A percentile compares a stretch with the other conserved stretches of the same genome.
Conservation (phyloP, 1,140 invertebrate species). For the Chironomus tepperi region DNA sequence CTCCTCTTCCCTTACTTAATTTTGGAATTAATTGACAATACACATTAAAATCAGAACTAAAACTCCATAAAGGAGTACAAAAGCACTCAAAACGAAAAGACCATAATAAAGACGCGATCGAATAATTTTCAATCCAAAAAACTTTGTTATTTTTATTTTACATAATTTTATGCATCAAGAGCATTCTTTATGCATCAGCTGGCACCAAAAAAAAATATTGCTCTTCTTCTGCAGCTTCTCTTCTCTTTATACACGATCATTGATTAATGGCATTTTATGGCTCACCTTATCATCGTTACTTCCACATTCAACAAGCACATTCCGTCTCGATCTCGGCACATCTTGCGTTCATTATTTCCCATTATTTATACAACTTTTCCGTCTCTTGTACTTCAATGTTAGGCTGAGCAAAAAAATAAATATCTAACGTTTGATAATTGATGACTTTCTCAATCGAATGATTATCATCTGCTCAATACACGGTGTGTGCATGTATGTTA, state of each 20-base stretch:
- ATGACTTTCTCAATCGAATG: too few relatives aligned
- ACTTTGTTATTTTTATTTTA: background rate
- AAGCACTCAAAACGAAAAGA: background rate
- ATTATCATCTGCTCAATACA: too few relatives aligned
- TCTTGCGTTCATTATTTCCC: too few relatives aligned
- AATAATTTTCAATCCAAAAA: background rate
- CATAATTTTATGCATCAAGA: background rate
- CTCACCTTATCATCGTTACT: background rate
- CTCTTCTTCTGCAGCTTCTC: background rate
- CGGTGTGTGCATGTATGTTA: too few relatives aligned
- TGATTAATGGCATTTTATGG: background rate
- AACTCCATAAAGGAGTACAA: too few relatives aligned
- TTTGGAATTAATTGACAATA: too few relatives aligned
- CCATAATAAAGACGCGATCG: background rate
- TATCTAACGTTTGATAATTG: too few relatives aligned
- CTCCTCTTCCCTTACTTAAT: too few relatives aligned
- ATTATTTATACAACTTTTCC: too few relatives aligned
- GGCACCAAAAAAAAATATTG: background rate
- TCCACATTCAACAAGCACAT: background rate
- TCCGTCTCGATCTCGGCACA: too few relatives aligned
- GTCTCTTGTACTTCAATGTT: background rate
- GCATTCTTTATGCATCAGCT: slow-evolving; percentile 7
- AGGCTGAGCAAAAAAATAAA: background rate
- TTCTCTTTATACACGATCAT: background rate
- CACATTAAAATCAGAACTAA: too few relatives aligned